Evolutionary conservation across 2,797 vertebrate species (phyloP), one percentile per base, ranked within the genome.

Genomic region (Pseudomugil tenellus): DNA sequence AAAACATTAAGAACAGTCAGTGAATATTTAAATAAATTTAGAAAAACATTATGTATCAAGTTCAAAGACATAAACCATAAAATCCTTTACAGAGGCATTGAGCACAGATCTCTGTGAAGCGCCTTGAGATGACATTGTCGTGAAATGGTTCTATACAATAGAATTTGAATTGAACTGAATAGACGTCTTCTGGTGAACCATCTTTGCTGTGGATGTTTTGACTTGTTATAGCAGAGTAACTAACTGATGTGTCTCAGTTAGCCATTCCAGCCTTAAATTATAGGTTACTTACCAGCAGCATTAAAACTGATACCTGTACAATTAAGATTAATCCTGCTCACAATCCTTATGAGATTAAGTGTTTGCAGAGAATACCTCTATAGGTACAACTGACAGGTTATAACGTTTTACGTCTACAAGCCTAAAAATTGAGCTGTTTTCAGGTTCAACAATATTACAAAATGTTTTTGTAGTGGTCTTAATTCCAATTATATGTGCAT

Each of bases 51-150:
- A 25, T 14, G n/a, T 16, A 46, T 46, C 4, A 58, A 59, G 31
- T 8, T 25, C 25, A n/a, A 71, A 39, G 41, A 3, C 4, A 63
- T 13, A 64, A 53, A 58, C 8, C 48, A 9, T 7, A 54, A 64
- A 72, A 21, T n/a, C 4, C 43, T 62, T 65, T 19, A 43, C 11
- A 61, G 17, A 76, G 16, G 8, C 35, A 8, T 48, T 12, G 60
- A 58, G 21, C 13, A 59, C 26, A 63, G 25, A 23, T 46, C 39
- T n/a, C n/a, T n/a, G n/a, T n/a, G n/a, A n/a, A n/a, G n/a, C n/a
- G n/a, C n/a, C n/a, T n/a, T n/a, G n/a, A n/a, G n/a, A 6, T n/a
- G n/a, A n/a, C n/a, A n/a, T n/a, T n/a, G n/a, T n/a, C n/a, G n/a
- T n/a, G n/a, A n/a, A n/a, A n/a, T n/a, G n/a, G n/a, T n/a, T n/a